Base-by-base conservation (phyloP, 2,797 vertebrate genomes). In the Paratrypauchen microcephalus region DNA sequence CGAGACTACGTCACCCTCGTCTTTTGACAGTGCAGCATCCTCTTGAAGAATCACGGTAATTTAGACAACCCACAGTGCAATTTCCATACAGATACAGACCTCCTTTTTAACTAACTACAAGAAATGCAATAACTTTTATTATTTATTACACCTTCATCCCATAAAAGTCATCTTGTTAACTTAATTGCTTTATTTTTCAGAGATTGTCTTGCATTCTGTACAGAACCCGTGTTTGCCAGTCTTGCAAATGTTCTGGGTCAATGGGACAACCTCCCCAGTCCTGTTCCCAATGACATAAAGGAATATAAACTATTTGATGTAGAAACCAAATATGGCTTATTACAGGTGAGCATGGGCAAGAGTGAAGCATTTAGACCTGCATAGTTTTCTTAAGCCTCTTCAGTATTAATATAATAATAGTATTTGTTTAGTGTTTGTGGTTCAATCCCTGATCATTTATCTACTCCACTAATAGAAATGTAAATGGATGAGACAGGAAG, bases 191-290 rank as follows among this genome's bases (percentile, higher is more conserved):
- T 39, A 36, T 68, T 13, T 81, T 66, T 23, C 66, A 99, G 98
- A 79, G 98, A 99, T 91, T 97, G 95, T 82, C 89, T 99, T 89
- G 98, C 97, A 6, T 99, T 99, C 93, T 99, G 98, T 83, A 98
- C 98, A 60, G 98, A 99, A 87, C 98, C 98, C 8, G 95, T 99
- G 68, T 99, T 95, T 90, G 96, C 97, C 74, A 99, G 98, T 87
- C 94, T 99, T 89, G 93, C 97, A 79, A 99, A 99, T 4, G 94
- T 99, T 73, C 92, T 99, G 77, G 98, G 98, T 76, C 95, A 93
- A 80, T 98, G 96, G 95, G 97, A 99, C 83, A 98, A 98, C 84
- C 91, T 99, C 55, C 98, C 97, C 68, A 95, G 94, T 76, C 94
- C 97, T 21, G 78, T 98, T 66, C 95, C 97, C 76, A 92, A 86